These are phyloP conservation scores for Gasterosteus aculeatus DNA, from an alignment of 2,113 vertebrate species.

Conservation along the genomic window DNA sequence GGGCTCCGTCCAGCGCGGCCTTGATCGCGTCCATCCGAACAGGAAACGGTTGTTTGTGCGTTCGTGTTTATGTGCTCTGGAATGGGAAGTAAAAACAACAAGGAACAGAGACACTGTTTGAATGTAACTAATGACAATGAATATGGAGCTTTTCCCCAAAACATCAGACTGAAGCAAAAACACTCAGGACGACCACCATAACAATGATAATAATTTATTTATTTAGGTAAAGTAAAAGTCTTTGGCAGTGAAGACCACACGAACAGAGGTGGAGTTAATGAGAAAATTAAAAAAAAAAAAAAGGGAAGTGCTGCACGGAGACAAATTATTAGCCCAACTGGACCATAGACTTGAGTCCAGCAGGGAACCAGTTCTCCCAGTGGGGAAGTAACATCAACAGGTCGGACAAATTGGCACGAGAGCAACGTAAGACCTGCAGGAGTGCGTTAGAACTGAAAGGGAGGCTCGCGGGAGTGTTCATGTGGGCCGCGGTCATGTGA, in stretches of 20 bases:
- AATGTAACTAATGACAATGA: background rate
- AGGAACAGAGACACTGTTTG: background rate
- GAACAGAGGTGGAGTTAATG: constrained; percentile 32
- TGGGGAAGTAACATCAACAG: background rate
- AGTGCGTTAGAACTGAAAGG: background rate
- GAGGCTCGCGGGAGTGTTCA: constrained; percentile 3
- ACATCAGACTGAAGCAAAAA: background rate
- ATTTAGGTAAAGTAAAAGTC: constrained; percentile 74
- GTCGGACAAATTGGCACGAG: constrained; percentile 6
- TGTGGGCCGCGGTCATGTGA: constrained; percentile 12
- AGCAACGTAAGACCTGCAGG: background rate
- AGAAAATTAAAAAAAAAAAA: constrained; percentile 40
- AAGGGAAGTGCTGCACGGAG: constrained; percentile 61
- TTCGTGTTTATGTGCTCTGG: background rate
- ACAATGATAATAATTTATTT: constrained; percentile 81
- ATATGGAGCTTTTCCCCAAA: background rate
- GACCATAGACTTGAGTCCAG: background rate
- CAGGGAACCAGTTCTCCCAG: constrained; percentile 8
- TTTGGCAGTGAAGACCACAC: constrained; percentile 79
- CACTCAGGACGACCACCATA: background rate
- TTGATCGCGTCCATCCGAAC: constrained; percentile 34
- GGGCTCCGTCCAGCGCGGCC: constrained; percentile 47
- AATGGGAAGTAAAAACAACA: background rate
- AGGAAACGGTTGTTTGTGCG: background rate
- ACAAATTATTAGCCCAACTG: constrained; percentile 8